A percentile compares a stretch with the other conserved stretches of the same genome.
Conservation (phyloP, 2,797 vertebrate genomes). For the Phrynocephalus vlangalii region DNA sequence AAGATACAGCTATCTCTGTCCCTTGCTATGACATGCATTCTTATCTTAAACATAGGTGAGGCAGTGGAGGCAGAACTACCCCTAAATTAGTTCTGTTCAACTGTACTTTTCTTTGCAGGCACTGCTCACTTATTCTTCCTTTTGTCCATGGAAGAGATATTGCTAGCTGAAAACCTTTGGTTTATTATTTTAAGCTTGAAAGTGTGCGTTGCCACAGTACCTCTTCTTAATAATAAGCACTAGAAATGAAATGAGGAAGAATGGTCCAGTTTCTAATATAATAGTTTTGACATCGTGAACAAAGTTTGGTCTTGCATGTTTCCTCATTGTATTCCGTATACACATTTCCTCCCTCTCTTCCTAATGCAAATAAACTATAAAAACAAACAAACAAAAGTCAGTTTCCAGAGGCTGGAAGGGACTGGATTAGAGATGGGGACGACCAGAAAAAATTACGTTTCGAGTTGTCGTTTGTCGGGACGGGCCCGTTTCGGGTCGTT, state of each 20-base stretch:
- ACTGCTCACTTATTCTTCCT: background rate
- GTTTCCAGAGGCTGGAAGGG: too few species aligned
- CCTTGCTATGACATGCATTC: too few species aligned
- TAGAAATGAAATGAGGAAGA: background rate
- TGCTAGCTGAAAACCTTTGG: background rate
- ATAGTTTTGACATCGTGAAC: background rate
- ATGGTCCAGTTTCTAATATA: background rate
- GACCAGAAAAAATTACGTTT: too few species aligned
- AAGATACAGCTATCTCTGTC: background rate
- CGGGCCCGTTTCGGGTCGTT: too few species aligned
- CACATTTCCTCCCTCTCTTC: background rate
- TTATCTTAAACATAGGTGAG: background rate
- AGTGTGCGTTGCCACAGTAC: background rate
- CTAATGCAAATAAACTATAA: background rate
- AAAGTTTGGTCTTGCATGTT: background rate
- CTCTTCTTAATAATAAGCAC: background rate
- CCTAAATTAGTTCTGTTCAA: background rate
- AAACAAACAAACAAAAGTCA: background rate
- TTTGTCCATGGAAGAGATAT: background rate
- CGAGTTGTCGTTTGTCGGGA: too few species aligned
- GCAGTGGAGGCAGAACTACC: background rate
- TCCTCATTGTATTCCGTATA: background rate
- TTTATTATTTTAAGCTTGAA: background rate
- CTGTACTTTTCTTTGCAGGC: background rate
- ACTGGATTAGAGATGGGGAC: too few species aligned